Percentiles rank a stretch among this genome's conserved stretches.
phyloP scores from a whole-genome alignment of 2,113 vertebrate species.

The Bucco capensis region DNA sequence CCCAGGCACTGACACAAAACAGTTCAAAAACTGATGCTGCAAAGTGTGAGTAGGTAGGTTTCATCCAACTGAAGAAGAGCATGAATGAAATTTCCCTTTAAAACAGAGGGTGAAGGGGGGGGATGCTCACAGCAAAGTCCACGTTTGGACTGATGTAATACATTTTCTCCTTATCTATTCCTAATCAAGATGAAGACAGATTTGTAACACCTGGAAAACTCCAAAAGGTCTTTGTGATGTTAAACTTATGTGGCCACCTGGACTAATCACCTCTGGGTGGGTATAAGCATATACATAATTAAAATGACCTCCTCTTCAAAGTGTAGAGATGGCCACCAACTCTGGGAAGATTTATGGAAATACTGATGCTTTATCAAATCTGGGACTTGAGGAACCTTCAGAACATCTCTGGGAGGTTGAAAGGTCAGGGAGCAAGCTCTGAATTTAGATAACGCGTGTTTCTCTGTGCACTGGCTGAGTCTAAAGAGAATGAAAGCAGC shows the following conservation, averaged over 20 bases:
- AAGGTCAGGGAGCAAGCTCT: neutral
- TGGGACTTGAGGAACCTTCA: neutral
- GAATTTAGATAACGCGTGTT: neutral
- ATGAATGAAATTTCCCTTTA: neutral
- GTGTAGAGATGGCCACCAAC: neutral
- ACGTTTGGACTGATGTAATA: neutral
- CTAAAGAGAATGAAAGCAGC: neutral
- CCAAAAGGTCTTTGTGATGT: neutral
- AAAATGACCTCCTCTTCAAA: neutral
- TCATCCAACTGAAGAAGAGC: neutral
- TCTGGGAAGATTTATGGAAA: neutral
- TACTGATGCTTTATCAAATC: neutral
- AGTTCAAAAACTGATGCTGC: neutral
- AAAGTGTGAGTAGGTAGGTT: neutral
- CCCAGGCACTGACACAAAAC: neutral
- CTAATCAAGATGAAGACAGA: neutral
- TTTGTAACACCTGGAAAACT: neutral
- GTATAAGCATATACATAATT: neutral
- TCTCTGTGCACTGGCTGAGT: neutral
- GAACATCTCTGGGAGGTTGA: neutral
- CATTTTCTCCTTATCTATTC: neutral
- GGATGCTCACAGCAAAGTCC: neutral
- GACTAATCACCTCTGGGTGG: neutral
- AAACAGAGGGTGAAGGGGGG: neutral
- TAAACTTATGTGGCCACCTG: neutral